Evolutionary conservation across 2,797 vertebrate genomes (phyloP), one percentile per base, ranked within the genome.

Genomic region (Lepus townsendii): DNA sequence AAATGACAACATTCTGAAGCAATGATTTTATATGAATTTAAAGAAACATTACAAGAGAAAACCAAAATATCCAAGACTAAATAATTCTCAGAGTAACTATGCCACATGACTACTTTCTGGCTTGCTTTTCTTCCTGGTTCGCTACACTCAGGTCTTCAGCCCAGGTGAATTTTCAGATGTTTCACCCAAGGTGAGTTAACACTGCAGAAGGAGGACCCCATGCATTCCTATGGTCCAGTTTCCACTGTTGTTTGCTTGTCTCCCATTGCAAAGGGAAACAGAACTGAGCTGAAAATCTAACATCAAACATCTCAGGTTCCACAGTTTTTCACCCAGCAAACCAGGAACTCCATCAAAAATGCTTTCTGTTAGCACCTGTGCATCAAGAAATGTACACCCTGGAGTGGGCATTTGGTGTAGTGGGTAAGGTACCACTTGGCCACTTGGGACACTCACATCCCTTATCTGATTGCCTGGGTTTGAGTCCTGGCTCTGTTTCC

Each of bases 271-370:
- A 83, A 91, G 75, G 88, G 87, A 95, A 91, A 93, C 93, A 93
- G 96, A 97, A 95, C 91, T 85, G 95, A 97, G 22, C 97, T 93
- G 66, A 42, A 11, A 0, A 32, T 24, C 32, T 50, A 10, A 2
- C 5, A 11, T 8, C 65, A 54, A 54, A 32, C 12, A 6, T 17
- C 47, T 12, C 50, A 95, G 95, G 96, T 97, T 91, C 92, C 97
- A 92, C 77, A 91, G 94, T 76, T 95, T 86, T 95, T 91, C 88
- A 82, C 95, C 96, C 95, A 96, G 93, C 77, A 97, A 96, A 93
- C 75, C 95, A 24, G 95, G 54, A 97, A 92, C 26, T 6, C 54
- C 66, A 95, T 91, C n/a, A 75, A 88, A 87, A 71, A 88, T 60
- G 26, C 35, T 66, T 72, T 16, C 9, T 68, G 87, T 69, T 80